Percentiles rank a stretch among this genome's conserved stretches.
Evolutionary conservation across 2,888 invertebrate species (phyloP).

Genomic region (Cheilosia grossa): DNA sequence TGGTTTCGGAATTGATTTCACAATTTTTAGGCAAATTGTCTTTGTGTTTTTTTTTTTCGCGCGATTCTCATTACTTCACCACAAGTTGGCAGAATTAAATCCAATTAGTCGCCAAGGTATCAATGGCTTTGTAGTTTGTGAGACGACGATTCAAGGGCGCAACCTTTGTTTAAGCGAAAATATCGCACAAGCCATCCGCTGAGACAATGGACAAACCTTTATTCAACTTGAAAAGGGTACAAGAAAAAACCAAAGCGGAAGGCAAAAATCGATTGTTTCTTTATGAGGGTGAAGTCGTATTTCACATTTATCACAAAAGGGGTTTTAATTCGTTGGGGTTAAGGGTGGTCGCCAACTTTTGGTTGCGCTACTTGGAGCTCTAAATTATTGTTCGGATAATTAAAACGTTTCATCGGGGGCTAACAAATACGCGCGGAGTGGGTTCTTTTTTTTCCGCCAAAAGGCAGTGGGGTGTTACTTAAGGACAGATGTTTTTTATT

Average conservation of each 20-base stretch:
- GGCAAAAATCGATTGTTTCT: not conserved
- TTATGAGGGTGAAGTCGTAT: not conserved
- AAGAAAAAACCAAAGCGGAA: not conserved
- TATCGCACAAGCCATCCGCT: too few relatives aligned
- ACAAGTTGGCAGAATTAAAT: constrained; percentile 28
- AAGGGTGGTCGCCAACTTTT: not conserved
- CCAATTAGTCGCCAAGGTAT: constrained; percentile 37
- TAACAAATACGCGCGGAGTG: not conserved
- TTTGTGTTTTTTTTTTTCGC: not conserved
- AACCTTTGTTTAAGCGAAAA: not conserved
- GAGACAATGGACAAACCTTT: not conserved
- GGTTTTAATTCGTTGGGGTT: not conserved
- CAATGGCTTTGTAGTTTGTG: not conserved
- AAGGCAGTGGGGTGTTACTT: too few relatives aligned
- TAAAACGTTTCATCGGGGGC: not conserved
- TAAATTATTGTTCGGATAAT: not conserved
- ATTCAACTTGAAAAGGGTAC: not conserved
- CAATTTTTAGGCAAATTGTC: not conserved
- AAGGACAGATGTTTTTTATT: too few relatives aligned
- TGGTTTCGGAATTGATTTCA: constrained; percentile 51
- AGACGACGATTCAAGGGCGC: not conserved
- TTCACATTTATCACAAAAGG: not conserved
- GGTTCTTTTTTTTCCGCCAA: not conserved
- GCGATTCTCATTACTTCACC: not conserved
- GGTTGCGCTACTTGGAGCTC: not conserved